These are phyloP conservation scores for Campylomormyrus numenius DNA, from an alignment of 2,113 vertebrate genomes.

Conservation along the genomic window DNA sequence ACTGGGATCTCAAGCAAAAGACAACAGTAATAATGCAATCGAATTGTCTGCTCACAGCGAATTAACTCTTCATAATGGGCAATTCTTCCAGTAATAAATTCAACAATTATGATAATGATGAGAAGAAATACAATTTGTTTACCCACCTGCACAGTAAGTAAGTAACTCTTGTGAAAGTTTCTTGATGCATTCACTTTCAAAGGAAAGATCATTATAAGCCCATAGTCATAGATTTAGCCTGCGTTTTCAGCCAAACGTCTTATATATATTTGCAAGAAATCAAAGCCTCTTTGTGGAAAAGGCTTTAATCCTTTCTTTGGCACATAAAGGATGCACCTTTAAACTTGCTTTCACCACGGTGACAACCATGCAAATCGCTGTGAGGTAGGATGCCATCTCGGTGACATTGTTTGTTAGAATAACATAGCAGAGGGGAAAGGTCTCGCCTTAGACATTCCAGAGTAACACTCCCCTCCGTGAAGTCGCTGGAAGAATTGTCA, in stretches of 20 bases:
- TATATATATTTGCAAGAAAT: constrained; percentile 65
- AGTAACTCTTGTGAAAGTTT: constrained; percentile 11
- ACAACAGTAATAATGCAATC: background rate
- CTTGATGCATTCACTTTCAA: constrained; percentile 18
- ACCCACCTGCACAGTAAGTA: background rate
- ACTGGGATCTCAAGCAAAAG: background rate
- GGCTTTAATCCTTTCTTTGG: constrained; percentile 66
- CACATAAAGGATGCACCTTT: constrained; percentile 74
- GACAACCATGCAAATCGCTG: constrained; percentile 71
- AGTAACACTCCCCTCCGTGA: constrained; percentile 54
- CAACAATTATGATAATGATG: background rate
- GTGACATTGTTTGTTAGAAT: constrained; percentile 68
- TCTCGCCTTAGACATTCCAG: constrained; percentile 57
- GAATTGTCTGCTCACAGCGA: background rate
- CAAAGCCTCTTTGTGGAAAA: constrained; percentile 68
- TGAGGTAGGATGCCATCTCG: constrained; percentile 69
- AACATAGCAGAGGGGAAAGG: constrained; percentile 62
- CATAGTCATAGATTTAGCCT: constrained; percentile 60
- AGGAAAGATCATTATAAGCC: constrained; percentile 13
- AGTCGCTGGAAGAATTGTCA: constrained; percentile 62
- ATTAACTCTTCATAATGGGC: background rate
- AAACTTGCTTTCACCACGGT: constrained; percentile 67
- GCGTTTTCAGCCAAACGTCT: constrained; percentile 60
- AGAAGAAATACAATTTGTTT: background rate
- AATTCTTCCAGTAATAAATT: background rate